phyloP scores from a whole-genome alignment of 2,113 vertebrate genomes.

The Xenus cinereus region DNA sequence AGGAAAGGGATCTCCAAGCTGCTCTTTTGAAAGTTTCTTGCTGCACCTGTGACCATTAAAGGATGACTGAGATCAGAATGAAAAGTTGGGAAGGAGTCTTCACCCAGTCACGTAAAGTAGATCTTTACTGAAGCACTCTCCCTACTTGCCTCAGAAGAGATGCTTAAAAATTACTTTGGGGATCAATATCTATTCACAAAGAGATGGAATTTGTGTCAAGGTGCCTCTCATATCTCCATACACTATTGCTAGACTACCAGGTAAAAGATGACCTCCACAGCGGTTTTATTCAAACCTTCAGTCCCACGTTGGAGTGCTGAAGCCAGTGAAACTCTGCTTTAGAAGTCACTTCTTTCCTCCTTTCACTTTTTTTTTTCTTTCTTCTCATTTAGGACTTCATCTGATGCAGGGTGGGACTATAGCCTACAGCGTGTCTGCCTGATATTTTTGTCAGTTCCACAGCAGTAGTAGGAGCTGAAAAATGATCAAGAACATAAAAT shows the following conservation, averaged over 20 bases:
- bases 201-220: neutral
- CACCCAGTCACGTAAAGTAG: neutral
- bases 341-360: neutral
- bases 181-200: neutral
- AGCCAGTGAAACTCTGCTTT: neutral
- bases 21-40: neutral
- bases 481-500: neutral
- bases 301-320: neutral
- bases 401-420: neutral
- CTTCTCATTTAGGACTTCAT: neutral
- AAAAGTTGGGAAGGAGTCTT: neutral
- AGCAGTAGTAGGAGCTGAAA: neutral
- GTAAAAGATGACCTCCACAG: accelerated
- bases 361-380: neutral
- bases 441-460: neutral
- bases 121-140: neutral
- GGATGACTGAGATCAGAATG: neutral
- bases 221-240: neutral
- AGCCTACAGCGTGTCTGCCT: neutral
- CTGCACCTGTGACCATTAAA: neutral
- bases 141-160: neutral
- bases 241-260: neutral
- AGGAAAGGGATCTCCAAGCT: neutral
- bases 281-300: neutral
- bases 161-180: neutral